Evolutionary conservation across 1,140 invertebrate genomes (phyloP).

Genomic region (Pseudomyrmex cubaensis): DNA sequence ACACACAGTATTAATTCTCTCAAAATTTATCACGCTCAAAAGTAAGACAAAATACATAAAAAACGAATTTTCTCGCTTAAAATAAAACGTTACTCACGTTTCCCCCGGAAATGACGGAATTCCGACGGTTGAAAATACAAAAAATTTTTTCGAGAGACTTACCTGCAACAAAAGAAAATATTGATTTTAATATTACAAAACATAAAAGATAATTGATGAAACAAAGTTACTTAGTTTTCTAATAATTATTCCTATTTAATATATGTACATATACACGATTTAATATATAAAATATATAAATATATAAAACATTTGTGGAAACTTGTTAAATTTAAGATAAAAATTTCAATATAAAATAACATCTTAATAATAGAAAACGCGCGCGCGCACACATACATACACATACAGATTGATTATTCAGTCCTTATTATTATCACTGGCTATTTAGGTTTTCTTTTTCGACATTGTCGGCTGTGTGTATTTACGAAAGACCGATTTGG

Average conservation of each 20-base stretch:
- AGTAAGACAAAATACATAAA: not conserved
- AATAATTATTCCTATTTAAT: not conserved
- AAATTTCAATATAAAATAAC: not conserved
- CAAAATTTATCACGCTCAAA: not conserved
- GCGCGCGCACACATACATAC: not conserved
- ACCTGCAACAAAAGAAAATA: slow-evolving; percentile 68
- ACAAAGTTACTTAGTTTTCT: not conserved
- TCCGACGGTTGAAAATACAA: not conserved
- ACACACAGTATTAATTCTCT: not conserved
- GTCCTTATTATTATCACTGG: slow-evolving; percentile 31
- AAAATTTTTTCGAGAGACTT: slow-evolving; percentile 58
- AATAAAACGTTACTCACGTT: slow-evolving; percentile 61
- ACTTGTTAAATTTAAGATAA: no score
- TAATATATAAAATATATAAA: no score
- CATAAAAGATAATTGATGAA: not conserved
- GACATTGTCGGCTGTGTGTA: slow-evolving; percentile 19
- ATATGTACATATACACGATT: no score
- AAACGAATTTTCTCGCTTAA: not conserved
- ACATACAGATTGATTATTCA: not conserved
- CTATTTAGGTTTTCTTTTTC: slow-evolving; percentile 56
- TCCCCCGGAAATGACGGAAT: not conserved
- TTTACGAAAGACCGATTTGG: slow-evolving; percentile 67
- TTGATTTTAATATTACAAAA: not conserved
- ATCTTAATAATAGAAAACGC: not conserved
- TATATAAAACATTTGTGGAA: no score